Percentiles rank a stretch among this genome's conserved stretches.
Evolutionary conservation across 1,140 invertebrate species (phyloP).

Genomic region (Drosophila ambigua): DNA sequence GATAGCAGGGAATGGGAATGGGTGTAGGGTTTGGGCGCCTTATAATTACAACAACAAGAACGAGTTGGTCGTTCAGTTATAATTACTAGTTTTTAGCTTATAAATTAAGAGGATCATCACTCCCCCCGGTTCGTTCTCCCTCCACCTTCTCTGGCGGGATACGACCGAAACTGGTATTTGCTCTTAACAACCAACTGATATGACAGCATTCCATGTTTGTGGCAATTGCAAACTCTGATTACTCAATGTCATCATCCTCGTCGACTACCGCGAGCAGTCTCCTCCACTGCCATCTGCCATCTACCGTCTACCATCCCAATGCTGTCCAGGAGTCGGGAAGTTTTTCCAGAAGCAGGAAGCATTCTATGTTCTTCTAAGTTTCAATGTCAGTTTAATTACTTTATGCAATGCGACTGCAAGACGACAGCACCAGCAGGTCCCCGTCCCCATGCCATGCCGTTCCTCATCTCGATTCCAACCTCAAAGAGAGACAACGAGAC

Average conservation of each 20-base stretch:
- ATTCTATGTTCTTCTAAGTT: constrained; percentile 80
- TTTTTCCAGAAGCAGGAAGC: constrained; percentile 77
- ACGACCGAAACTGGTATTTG: constrained; percentile 66
- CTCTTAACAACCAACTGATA: constrained; percentile 63
- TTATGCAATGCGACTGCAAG: constrained; percentile 71
- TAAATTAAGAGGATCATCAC: constrained; percentile 82
- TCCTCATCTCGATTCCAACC: constrained; percentile 1
- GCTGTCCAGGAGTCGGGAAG: constrained; percentile 23
- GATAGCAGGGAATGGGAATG: not conserved
- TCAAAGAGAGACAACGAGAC: too few species aligned
- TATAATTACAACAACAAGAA: constrained; percentile 76
- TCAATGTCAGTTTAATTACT: constrained; percentile 82
- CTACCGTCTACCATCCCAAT: constrained; percentile 21
- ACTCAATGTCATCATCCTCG: constrained; percentile 79
- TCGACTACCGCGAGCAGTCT: constrained; percentile 52
- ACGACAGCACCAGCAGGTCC: constrained; percentile 33
- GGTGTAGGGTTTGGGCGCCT: constrained; percentile 30
- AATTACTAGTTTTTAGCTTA: constrained; percentile 82
- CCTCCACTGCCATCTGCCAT: constrained; percentile 24
- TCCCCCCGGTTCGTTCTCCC: constrained; percentile 21
- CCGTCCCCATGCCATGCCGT: not conserved
- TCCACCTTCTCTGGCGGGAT: not conserved
- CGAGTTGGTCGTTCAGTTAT: constrained; percentile 68
- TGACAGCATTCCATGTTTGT: constrained; percentile 73
- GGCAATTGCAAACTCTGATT: constrained; percentile 79